Evolutionary conservation across 2,888 invertebrate species (phyloP).

Genomic region (Oligia fasciuncula): DNA sequence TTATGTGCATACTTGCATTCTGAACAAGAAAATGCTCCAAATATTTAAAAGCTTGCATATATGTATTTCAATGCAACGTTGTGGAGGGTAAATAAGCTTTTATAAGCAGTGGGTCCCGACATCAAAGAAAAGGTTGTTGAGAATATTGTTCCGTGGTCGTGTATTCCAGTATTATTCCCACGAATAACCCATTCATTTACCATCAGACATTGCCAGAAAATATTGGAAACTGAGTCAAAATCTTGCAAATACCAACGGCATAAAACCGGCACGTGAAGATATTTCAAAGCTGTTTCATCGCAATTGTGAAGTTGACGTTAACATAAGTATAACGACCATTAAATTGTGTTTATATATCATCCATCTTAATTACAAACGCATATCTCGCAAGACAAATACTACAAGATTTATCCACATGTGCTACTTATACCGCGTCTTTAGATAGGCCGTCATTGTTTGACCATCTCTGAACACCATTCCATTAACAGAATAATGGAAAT

Average conservation of each 20-base stretch:
- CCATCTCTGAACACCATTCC: constrained; percentile 82
- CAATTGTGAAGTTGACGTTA: constrained; percentile 43
- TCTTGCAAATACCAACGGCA: constrained; percentile 20
- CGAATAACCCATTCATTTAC: neutral
- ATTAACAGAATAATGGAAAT: constrained; percentile 87
- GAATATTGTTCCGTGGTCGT: neutral
- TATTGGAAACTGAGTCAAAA: constrained; percentile 29
- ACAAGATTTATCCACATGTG: constrained; percentile 58
- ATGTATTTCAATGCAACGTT: constrained; percentile 25
- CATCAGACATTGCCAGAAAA: neutral
- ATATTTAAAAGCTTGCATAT: constrained; percentile 33
- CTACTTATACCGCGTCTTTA: constrained; percentile 72
- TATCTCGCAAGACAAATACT: constrained; percentile 45
- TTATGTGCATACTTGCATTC: constrained; percentile 65
- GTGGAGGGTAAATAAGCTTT: constrained; percentile 9
- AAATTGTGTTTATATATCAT: constrained; percentile 14
- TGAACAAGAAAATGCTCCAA: constrained; percentile 31
- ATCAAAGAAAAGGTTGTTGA: constrained; percentile 21
- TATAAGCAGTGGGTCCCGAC: neutral
- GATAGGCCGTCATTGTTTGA: constrained; percentile 82
- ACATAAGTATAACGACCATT: constrained; percentile 16
- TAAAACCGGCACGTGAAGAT: constrained; percentile 29
- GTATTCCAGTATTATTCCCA: neutral
- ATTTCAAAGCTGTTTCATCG: constrained; percentile 36
- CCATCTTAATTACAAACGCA: constrained; percentile 52